Evolutionary conservation across 1,140 invertebrate genomes (phyloP).

Genomic region (Dendrolimus punctatus): DNA sequence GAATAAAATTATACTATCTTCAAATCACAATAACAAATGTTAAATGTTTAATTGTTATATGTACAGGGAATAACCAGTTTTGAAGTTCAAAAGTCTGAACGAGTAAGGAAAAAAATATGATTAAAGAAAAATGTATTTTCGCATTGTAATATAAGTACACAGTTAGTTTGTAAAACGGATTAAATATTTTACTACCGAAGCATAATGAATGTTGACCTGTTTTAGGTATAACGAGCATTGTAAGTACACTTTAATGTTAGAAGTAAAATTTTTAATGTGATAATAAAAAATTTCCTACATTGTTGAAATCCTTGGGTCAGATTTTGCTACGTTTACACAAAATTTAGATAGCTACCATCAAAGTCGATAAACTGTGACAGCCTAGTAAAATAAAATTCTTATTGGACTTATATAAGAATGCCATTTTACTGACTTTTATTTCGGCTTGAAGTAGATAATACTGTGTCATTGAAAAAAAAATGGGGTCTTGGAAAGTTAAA

Average conservation of each 20-base stretch:
- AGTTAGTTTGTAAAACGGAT: constrained; percentile 51
- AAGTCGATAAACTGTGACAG: too few species aligned
- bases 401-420: too few species aligned
- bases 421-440: too few species aligned
- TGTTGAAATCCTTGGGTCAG: constrained; percentile 37
- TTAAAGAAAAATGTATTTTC: constrained; percentile 55
- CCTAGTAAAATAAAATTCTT: too few species aligned
- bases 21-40: constrained; percentile 69
- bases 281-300: constrained; percentile 40
- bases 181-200: constrained; percentile 64
- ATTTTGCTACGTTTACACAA: constrained; percentile 3
- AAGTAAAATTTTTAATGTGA: constrained; percentile 50
- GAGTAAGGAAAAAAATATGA: constrained; percentile 22
- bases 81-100: constrained; percentile 67
- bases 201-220: constrained; percentile 55
- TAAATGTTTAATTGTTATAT: constrained; percentile 62
- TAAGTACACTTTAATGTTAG: constrained; percentile 50
- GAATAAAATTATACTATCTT: constrained; percentile 33
- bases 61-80: constrained; percentile 63
- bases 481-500: too few species aligned
- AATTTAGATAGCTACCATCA: neutral
- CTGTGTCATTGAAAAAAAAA: too few species aligned
- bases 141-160: constrained; percentile 68
- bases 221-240: constrained; percentile 37
- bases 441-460: too few species aligned